Base-by-base conservation (phyloP, 2,888 invertebrate genomes). In the Nemurella pictetii region DNA sequence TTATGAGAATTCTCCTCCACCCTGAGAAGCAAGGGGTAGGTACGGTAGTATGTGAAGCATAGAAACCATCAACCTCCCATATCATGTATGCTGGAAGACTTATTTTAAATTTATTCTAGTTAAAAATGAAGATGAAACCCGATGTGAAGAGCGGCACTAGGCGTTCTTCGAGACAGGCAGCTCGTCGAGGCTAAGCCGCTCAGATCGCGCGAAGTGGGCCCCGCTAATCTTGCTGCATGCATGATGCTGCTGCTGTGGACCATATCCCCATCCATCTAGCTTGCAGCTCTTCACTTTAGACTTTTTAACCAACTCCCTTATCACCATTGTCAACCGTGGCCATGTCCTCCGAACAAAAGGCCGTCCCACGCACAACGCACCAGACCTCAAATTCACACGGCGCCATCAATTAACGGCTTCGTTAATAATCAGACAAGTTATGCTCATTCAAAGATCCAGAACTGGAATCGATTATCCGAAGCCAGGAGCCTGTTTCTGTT, bases 51-150 rank as follows among this genome's bases (percentile, higher is more conserved):
- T 30, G 32, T 35, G 74, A 73, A 28, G 30, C 28, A 82, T 20
- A 85, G 35, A 85, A 30, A 32, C 74, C 55, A 74, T 29, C n/a
- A 78, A 55, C 83, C 85, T 55, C 80, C 30, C 80, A 75, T 83
- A 83, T 82, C 85, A 83, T 86, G 85, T 83, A 84, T 86, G 83
- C 82, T 86, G 85, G 84, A 83, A 84, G 85, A 85, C 85, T 85
- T 86, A 85, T 86, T 86, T 85, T 85, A 86, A 86, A 86, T 86
- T 86, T 86, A 86, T 86, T 86, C 85, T 77, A 83, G 78, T 84
- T 78, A 84, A 80, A 86, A 86, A 86, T 86, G 85, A 86, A 86
- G 78, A 77, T 74, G 77, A 78, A 55, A 28, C 83, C 30, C 80
- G 35, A 82, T 12, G 36, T 27, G 20, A 29, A 80, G 82, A 74